Evolutionary conservation across 2,797 vertebrate genomes (phyloP), one percentile per base, ranked within the genome.

Genomic region (Alauda arvensis): DNA sequence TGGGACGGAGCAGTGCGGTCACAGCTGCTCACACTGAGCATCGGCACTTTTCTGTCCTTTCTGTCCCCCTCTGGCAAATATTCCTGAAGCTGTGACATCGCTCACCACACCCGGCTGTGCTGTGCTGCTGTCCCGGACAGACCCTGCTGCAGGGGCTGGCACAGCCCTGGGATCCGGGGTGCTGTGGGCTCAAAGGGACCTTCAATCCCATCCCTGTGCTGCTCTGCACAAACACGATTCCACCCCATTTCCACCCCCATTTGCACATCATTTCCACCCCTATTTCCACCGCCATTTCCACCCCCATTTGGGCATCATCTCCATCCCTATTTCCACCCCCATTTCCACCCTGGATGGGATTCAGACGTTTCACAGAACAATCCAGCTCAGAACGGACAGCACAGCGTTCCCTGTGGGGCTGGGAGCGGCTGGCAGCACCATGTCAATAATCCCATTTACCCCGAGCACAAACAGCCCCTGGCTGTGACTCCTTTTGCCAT

Each of bases 11-110:
- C 65, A 14, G 1, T 0, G 4, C 1, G 39, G 2, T 57, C 89
- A 69, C 56, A 24, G 16, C 16, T 25, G 29, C 68, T 45, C 15
- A 10, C 48, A 1, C 16, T 1, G 29, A 40, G 6, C 72, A 18
- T 0, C 3, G 1, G 0, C 14, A 15, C 3, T 1, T 9, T 15
- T 2, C 20, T 6, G 14, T 0, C 4, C 5, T 23, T 25, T 9
- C 37, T 0, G 0, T 25, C 4, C 42, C 45, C 18, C 17, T 53
- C 2, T 5, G 45, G 67, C 52, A 55, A 52, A 59, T 2, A 6
- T 2, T 29, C 63, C 60, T 18, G 0, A 14, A 53, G 24, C 1
- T 10, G 2, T 0, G 8, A 5, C 26, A 3, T 8, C n/a, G 49
- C 77, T 33, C 53, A 24, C 6, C 49, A 12, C 2, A 1, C 0